Evolutionary conservation across 2,888 invertebrate species (phyloP).

Genomic region (Sturmia bella): DNA sequence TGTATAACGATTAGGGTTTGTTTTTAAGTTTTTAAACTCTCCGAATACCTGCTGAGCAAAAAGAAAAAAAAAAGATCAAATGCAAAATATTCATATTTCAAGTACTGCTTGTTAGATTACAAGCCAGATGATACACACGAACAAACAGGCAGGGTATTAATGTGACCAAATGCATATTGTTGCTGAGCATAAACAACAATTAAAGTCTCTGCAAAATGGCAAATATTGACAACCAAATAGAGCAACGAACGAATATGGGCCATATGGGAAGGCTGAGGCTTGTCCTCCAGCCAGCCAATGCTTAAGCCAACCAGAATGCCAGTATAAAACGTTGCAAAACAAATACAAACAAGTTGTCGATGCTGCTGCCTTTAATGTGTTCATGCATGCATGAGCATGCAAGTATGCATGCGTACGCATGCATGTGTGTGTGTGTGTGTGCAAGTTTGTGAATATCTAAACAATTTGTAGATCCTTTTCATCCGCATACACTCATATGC

Average conservation of each 20-base stretch:
- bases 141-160: conserved; percentile 29
- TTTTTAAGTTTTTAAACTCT: no score
- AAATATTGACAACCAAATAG: conserved; percentile 47
- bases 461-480: conserved; percentile 11
- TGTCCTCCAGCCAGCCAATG: not conserved
- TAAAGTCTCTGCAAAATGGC: conserved; percentile 32
- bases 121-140: not conserved
- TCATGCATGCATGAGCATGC: conserved; percentile 16
- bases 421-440: not conserved
- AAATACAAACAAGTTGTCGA: conserved; percentile 7
- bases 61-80: no score
- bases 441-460: conserved; percentile 19
- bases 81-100: not conserved
- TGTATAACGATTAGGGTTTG: no score
- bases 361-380: not conserved
- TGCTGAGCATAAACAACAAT: conserved; percentile 44
- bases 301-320: conserved; percentile 2
- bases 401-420: no score
- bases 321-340: not conserved
- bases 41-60: no score
- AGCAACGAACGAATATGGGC: not conserved
- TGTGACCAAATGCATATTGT: conserved; percentile 31
- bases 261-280: not conserved
- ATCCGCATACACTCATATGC: conserved; percentile 6
- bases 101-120: conserved; percentile 2